phyloP scores from a whole-genome alignment of 2,113 vertebrate species.

The Prunella fulvescens region DNA sequence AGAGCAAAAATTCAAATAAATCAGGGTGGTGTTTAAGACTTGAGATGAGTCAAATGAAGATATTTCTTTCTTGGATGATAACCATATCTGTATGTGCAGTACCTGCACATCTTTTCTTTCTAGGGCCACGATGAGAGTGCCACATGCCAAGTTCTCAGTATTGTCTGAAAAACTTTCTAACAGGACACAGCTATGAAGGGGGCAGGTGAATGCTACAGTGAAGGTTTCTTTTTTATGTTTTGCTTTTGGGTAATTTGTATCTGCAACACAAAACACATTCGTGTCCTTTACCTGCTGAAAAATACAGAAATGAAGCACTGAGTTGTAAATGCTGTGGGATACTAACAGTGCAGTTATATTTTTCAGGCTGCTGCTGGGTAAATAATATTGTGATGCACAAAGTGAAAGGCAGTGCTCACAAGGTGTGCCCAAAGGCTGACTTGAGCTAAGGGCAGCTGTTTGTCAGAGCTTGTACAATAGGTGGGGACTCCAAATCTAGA shows the following conservation, averaged over 20 bases:
- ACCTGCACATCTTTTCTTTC: not conserved
- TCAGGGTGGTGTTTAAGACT: not conserved
- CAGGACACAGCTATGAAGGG: not conserved
- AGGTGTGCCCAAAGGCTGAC: not conserved
- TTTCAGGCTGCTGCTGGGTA: not conserved
- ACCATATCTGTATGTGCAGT: not conserved
- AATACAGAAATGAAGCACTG: not conserved
- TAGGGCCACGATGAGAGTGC: not conserved
- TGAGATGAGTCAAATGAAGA: not conserved
- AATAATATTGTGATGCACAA: not conserved
- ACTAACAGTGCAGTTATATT: not conserved
- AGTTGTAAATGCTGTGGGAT: not conserved
- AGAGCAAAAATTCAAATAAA: not conserved
- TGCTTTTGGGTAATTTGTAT: not conserved
- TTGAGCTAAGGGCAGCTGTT: not conserved
- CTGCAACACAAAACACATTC: too few relatives aligned
- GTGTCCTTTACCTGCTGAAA: not conserved
- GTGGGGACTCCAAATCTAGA: not conserved
- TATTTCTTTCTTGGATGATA: not conserved
- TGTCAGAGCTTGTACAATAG: fast-evolving
- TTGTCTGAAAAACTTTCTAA: not conserved
- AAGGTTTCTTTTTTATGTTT: not conserved
- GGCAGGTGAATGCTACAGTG: not conserved
- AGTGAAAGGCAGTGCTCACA: not conserved
- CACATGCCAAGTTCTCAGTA: not conserved